These are phyloP conservation scores for Volucella zonaria DNA, from an alignment of 2,888 invertebrate species.

Conservation along the genomic window DNA sequence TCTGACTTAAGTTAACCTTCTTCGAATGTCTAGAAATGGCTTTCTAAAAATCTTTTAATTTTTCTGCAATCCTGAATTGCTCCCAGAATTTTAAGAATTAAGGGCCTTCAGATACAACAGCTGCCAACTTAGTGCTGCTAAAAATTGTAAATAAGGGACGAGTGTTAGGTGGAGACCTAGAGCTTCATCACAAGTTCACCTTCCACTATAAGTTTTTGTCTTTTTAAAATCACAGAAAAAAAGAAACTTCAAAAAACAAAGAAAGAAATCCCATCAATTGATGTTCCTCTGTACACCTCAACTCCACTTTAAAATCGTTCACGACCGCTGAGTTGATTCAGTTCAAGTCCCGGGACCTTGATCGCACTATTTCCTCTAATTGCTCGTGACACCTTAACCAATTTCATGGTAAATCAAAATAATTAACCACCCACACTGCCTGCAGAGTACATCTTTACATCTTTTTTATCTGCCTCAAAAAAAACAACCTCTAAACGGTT, in stretches of 20 bases:
- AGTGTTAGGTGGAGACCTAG: no score
- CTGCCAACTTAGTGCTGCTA: no score
- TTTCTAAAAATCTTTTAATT: no score
- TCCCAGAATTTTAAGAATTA: no score
- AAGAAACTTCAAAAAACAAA: neutral
- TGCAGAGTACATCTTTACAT: conserved; percentile 37
- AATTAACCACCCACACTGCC: conserved; percentile 43
- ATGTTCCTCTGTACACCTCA: neutral
- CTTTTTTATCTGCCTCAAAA: conserved; percentile 9
- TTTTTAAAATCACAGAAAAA: no score
- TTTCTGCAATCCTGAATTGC: no score
- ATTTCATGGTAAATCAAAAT: neutral
- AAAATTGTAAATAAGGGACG: no score
- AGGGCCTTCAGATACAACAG: no score
- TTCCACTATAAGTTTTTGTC: no score
- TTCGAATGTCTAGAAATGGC: no score
- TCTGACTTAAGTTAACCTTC: no score
- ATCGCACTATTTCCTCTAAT: conserved; percentile 30
- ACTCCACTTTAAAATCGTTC: neutral
- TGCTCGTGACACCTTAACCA: conserved; percentile 38
- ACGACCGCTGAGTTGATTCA: neutral
- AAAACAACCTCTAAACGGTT: conserved; percentile 15
- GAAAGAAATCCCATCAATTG: neutral
- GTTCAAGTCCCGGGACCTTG: conserved; percentile 22
- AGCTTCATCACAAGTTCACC: no score